Evolutionary conservation across 2,888 invertebrate genomes (phyloP).

Genomic region (Blastobasis lacticolella): DNA sequence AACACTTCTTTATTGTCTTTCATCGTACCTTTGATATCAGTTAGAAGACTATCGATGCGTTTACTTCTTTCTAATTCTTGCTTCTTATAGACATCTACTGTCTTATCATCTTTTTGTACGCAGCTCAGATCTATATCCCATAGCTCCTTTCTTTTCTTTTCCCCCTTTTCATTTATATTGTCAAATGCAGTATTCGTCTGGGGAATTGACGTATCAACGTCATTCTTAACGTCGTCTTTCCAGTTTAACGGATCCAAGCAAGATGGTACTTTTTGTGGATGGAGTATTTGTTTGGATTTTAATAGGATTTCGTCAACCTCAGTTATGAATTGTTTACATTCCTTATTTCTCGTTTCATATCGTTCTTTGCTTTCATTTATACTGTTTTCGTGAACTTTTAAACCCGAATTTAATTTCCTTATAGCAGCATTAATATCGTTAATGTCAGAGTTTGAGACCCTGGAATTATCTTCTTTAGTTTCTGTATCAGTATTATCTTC

Average conservation of each 20-base stretch:
- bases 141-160: conserved; percentile 36
- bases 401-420: conserved; percentile 45
- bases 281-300: conserved; percentile 53
- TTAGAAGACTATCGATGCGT: conserved; percentile 48
- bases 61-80: conserved; percentile 42
- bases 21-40: conserved; percentile 60
- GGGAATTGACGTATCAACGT: not conserved
- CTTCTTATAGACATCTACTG: conserved; percentile 27
- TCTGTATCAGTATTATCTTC: conserved; percentile 1
- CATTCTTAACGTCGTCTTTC: conserved; percentile 8
- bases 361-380: conserved; percentile 46
- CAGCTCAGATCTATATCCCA: conserved; percentile 38
- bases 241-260: not conserved
- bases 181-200: not conserved
- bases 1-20: conserved; percentile 61
- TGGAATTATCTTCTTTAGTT: conserved; percentile 10
- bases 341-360: conserved; percentile 48
- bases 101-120: conserved; percentile 24
- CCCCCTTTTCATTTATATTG: conserved; percentile 9
- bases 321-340: conserved; percentile 54
- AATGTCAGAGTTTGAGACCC: conserved; percentile 44
- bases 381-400: conserved; percentile 50
- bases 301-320: conserved; percentile 56
- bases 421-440: conserved; percentile 56
- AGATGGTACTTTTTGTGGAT: conserved; percentile 23